Percentiles rank a stretch among this genome's conserved stretches.
Conservation (phyloP, 2,888 invertebrate species). For the Melanostoma scalare region DNA sequence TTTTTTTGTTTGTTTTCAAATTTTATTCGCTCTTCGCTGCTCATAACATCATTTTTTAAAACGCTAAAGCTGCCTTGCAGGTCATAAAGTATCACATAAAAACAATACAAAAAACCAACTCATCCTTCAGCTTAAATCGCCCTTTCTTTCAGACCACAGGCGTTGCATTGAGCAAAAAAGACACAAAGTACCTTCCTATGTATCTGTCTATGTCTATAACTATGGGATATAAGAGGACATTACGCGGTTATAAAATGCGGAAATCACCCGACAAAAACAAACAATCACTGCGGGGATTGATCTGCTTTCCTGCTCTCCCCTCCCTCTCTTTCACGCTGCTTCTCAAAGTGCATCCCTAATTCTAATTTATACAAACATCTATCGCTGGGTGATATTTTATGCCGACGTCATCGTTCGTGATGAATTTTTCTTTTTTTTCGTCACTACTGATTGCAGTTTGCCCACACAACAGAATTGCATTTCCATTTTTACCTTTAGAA, state of each 20-base stretch:
- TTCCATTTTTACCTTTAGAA: not conserved
- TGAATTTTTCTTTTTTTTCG: slow-evolving; percentile 39
- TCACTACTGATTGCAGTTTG: slow-evolving; percentile 6
- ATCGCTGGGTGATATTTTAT: slow-evolving; percentile 46
- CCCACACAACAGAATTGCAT: slow-evolving; percentile 9
- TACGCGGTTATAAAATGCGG: slow-evolving; percentile 70
- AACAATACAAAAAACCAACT: slow-evolving; percentile 50
- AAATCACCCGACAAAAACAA: slow-evolving; percentile 71
- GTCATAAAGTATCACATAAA: slow-evolving; percentile 61
- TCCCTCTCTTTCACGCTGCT: not conserved
- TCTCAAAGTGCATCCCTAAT: slow-evolving; percentile 46
- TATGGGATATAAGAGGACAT: slow-evolving; percentile 61
- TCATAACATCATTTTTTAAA: slow-evolving; percentile 43
- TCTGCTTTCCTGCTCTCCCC: slow-evolving; percentile 30
- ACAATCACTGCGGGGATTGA: slow-evolving; percentile 58
- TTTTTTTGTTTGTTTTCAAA: slow-evolving; percentile 46
- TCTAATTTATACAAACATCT: slow-evolving; percentile 60
- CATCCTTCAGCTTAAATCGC: slow-evolving; percentile 4
- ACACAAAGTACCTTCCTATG: slow-evolving; percentile 8
- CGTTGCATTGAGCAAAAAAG: not conserved
- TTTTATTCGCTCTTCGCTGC: slow-evolving; percentile 35
- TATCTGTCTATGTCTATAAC: not conserved
- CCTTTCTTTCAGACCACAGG: slow-evolving; percentile 16
- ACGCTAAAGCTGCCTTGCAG: slow-evolving; percentile 25
- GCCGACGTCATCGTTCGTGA: slow-evolving; percentile 65